Evolutionary conservation across 2,888 invertebrate genomes (phyloP), one percentile per base, ranked within the genome.

Genomic region (Ecliptopera silaceata): DNA sequence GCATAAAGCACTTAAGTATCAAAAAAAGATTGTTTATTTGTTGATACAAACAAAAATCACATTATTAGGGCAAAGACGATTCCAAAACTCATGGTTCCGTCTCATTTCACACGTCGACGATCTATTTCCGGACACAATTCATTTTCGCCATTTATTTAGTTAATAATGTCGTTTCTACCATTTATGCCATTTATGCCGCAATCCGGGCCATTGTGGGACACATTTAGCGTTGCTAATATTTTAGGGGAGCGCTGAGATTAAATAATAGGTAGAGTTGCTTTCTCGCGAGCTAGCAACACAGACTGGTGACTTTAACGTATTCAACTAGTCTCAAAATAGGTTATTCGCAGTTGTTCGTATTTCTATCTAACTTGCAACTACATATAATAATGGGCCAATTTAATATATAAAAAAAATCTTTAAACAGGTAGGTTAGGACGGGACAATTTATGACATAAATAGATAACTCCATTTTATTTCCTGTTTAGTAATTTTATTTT

Each of bases 91-190:
- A 74, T 73, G 74, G 84, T 84, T 86, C 80, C 74, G 72, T 64
- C 56, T 84, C 84, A 84, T 84, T 84, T 81, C 70, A 75, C 79
- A 69, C 77, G 71, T 73, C 71, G 64, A 68, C 75, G 26, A 78
- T 80, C 76, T 66, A 66, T 69, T 71, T 55, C 61, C 64, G 59
- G 46, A 29, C 58, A 61, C 65, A 79, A 80, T 80, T 78, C 82
- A 79, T 80, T 81, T 51, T 75, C 68, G 77, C 66, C 66, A 47
- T 52, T 57, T 57, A 57, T 57, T 53, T 12, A 13, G 39, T 38
- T 20, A 76, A 77, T 73, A 74, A 70, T 68, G 66, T 64, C 66
- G 63, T 53, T 58, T 56, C 51, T 51, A 47, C 43, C 51, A 43
- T 56, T 56, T 51, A 52, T 38, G 29, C 43, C 59, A 65, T 55